These are phyloP conservation scores for Hirundo rustica DNA, from an alignment of 2,797 vertebrate genomes.

Conservation along the genomic window DNA sequence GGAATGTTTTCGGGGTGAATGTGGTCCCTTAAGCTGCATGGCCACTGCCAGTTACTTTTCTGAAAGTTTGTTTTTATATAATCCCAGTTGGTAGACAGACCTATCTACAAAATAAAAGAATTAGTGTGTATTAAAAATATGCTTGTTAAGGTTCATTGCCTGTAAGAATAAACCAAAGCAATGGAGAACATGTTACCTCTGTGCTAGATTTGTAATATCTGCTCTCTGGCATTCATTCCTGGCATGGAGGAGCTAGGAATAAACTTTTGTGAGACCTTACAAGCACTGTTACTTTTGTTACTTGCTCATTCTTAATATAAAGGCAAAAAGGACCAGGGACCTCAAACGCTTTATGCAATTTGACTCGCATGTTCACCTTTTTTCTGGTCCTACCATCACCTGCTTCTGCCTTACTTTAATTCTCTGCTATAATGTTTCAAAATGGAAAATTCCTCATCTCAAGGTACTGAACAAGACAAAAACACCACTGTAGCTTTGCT, in stretches of 20 bases:
- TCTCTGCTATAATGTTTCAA: not conserved
- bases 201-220: not conserved
- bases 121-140: not conserved
- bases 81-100: not conserved
- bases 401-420: not conserved
- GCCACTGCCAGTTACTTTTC: not conserved
- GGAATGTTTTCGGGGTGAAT: not conserved
- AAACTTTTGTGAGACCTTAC: not conserved
- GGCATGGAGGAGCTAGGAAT: not conserved
- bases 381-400: not conserved
- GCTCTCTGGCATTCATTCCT: not conserved
- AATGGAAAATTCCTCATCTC: not conserved
- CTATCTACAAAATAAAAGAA: not conserved
- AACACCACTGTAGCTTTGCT: not conserved
- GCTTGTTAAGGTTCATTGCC: not conserved
- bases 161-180: not conserved
- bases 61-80: constrained; percentile 1
- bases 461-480: not conserved
- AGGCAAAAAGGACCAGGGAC: not conserved
- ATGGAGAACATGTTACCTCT: not conserved
- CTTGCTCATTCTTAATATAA: not conserved
- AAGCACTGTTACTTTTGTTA: not conserved
- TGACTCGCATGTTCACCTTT: not conserved
- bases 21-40: not conserved
- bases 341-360: not conserved